Conservation (phyloP, 2,888 invertebrate species). For the Drosophila bunnanda region DNA sequence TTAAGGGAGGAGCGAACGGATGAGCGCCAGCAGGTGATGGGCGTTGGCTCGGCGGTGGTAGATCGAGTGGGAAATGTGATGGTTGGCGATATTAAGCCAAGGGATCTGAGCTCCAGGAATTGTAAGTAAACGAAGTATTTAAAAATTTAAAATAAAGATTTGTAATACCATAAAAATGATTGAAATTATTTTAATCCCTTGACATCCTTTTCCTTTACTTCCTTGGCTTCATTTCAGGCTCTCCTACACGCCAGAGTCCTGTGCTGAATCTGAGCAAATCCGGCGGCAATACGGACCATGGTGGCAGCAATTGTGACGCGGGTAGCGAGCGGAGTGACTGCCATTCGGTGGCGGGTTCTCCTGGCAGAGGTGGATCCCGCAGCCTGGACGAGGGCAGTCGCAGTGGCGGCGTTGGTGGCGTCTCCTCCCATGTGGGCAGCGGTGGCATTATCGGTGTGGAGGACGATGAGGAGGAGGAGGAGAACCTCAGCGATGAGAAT, state of each 20-base stretch:
- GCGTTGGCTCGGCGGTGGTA: constrained; percentile 82
- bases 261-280: constrained; percentile 96
- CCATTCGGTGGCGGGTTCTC: constrained; percentile 87
- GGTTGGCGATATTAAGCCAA: constrained; percentile 90
- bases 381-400: constrained; percentile 77
- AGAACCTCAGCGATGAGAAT: constrained; percentile 93
- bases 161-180: no score
- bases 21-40: constrained; percentile 91
- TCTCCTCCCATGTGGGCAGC: constrained; percentile 52
- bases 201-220: background rate
- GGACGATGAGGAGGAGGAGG: constrained; percentile 87
- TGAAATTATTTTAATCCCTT: no score
- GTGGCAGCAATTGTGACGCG: constrained; percentile 88
- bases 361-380: constrained; percentile 83
- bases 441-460: constrained; percentile 78
- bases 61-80: constrained; percentile 76
- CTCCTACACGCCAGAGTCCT: constrained; percentile 95
- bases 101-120: constrained; percentile 94
- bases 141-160: background rate
- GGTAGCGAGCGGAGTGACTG: constrained; percentile 88
- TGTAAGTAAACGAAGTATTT: constrained; percentile 86
- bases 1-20: constrained; percentile 95
- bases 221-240: constrained; percentile 83
- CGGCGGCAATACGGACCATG: constrained; percentile 89
- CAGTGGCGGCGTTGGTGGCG: constrained; percentile 62